Percentiles rank a stretch among this genome's conserved stretches.
phyloP scores from a whole-genome alignment of 2,113 vertebrate species.

The Podiceps cristatus region DNA sequence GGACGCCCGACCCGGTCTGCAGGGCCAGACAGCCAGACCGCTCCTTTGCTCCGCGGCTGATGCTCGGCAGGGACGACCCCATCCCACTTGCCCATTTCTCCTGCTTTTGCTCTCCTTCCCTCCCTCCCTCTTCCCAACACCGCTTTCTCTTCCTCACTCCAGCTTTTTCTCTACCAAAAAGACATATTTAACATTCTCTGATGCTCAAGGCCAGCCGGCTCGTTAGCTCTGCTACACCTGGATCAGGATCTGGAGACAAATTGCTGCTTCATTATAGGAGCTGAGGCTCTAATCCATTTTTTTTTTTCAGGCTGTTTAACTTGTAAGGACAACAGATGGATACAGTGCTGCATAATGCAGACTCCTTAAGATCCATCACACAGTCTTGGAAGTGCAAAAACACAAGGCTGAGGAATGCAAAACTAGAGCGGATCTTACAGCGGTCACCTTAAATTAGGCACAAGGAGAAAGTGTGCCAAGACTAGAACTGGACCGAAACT shows the following conservation, averaged over 20 bases:
- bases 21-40: neutral
- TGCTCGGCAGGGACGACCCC: neutral
- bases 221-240: conserved; percentile 68
- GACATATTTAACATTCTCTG: conserved; percentile 38
- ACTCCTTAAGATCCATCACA: conserved; percentile 41
- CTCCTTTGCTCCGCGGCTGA: neutral
- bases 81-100: neutral
- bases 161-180: conserved; percentile 10
- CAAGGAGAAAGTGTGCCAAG: conserved; percentile 24
- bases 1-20: too few relatives aligned
- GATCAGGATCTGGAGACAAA: conserved; percentile 72
- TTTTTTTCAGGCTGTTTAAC: conserved; percentile 66
- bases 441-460: conserved; percentile 56
- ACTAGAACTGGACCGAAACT: neutral
- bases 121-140: neutral
- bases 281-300: conserved; percentile 70
- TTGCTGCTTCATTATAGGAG: conserved; percentile 74
- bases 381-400: conserved; percentile 37
- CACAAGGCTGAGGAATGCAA: conserved; percentile 40
- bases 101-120: neutral
- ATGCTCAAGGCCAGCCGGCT: conserved; percentile 61
- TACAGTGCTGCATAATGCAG: conserved; percentile 56
- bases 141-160: neutral
- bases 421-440: conserved; percentile 47
- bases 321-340: conserved; percentile 74